phyloP scores from a whole-genome alignment of 2,797 vertebrate genomes.

The Syngnathus rostellatus region DNA sequence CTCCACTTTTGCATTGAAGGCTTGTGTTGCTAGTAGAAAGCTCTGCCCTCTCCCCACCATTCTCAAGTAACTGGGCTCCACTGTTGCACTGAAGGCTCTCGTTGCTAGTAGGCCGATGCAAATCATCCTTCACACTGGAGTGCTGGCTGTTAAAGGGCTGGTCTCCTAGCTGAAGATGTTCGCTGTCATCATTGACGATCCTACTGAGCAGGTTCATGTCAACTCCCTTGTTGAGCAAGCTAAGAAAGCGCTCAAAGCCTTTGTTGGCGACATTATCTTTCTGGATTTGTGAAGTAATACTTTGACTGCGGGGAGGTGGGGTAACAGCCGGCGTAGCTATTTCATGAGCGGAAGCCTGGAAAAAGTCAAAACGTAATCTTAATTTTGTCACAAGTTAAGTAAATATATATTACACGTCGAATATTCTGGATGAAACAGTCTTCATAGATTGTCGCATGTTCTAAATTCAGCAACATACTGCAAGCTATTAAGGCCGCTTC shows the following conservation, averaged over 20 bases:
- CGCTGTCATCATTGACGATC: slow-evolving; percentile 26
- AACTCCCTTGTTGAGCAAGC: slow-evolving; percentile 60
- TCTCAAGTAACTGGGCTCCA: background rate
- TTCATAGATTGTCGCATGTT: no score
- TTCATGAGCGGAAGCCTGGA: slow-evolving; percentile 18
- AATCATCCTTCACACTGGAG: background rate
- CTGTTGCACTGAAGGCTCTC: background rate
- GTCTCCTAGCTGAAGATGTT: slow-evolving; percentile 2
- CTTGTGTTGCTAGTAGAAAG: background rate
- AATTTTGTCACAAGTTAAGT: no score
- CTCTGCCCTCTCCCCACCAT: slow-evolving; percentile 3
- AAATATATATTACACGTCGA: no score
- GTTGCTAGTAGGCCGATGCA: background rate
- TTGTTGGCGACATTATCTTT: slow-evolving; percentile 7
- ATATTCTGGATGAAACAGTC: no score
- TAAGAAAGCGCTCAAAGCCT: slow-evolving; percentile 56
- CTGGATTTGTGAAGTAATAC: background rate
- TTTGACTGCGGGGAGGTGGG: background rate
- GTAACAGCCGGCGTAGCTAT: background rate
- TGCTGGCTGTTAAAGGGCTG: slow-evolving; percentile 2
- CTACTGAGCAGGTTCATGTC: slow-evolving; percentile 45
- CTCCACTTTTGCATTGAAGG: background rate
- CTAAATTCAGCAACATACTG: background rate
- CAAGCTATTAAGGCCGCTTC: background rate
- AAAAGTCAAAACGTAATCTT: background rate